A percentile compares a stretch with the other conserved stretches of the same genome.
Evolutionary conservation across 37 sponge, comb jelly and placozoan genomes (phyloP).

Genomic region (Tethya wilhelma): DNA sequence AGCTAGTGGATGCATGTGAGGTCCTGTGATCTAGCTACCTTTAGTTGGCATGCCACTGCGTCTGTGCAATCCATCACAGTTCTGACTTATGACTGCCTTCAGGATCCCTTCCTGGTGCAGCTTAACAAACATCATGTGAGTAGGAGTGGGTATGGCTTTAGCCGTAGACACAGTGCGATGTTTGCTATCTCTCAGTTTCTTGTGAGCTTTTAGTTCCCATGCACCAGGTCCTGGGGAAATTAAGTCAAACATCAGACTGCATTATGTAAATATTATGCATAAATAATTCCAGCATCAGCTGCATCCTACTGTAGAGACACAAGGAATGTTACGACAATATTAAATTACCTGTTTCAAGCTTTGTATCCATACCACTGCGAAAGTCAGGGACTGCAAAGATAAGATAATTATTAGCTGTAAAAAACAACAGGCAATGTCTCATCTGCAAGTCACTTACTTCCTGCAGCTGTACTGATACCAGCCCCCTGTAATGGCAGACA

Average conservation of each 20-base stretch:
- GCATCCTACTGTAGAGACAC: too few species aligned
- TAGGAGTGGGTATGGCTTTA: conserved; percentile 73
- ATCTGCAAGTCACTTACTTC: too few species aligned
- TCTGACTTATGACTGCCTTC: conserved; percentile 71
- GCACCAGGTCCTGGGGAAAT: conserved; percentile 66
- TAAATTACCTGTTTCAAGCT: conserved; percentile 68
- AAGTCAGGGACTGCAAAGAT: conserved; percentile 87
- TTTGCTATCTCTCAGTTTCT: background rate
- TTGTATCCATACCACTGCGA: conserved; percentile 81
- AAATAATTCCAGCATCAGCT: too few species aligned
- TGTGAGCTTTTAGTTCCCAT: conserved; percentile 77
- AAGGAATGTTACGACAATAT: too few species aligned
- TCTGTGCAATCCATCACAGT: conserved; percentile 80
- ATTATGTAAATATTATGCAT: too few species aligned
- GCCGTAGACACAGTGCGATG: conserved; percentile 6
- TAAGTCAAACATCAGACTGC: too few species aligned
- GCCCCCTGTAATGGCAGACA: conserved; percentile 84
- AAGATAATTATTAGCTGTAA: too few species aligned
- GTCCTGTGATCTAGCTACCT: too few species aligned
- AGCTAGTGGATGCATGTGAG: too few species aligned
- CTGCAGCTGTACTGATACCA: conserved; percentile 81
- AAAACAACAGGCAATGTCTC: too few species aligned
- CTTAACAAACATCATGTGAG: conserved; percentile 81
- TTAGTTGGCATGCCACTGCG: conserved; percentile 72
- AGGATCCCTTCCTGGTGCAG: conserved; percentile 62